Base-by-base conservation (phyloP, 1,140 invertebrate genomes). In the Helicoverpa armigera region DNA sequence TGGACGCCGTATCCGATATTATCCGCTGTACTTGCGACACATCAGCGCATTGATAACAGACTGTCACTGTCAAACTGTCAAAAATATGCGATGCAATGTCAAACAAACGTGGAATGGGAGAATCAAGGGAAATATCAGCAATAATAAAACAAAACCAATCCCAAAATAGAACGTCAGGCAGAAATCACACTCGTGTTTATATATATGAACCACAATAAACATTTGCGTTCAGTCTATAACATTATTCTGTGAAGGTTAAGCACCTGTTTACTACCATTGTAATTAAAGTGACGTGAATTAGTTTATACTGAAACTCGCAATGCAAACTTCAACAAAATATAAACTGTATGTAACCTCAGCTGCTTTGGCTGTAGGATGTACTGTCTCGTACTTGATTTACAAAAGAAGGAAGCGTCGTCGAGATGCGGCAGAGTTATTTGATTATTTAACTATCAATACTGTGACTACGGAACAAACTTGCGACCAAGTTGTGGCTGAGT, bases 401-500 rank as follows among this genome's bases (percentile, higher is more conserved):
- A 83, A 76, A 50, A 58, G 53, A 11, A 86, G 83, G 58, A 54
- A 54, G 9, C 60, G 67, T 58, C 13, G 16, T 14, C 81, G 78
- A 14, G 77, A 83, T 54, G 86, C 89, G 69, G 54, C 18, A 7
- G 85, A 91, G 48, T 86, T 84, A 12, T 86, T 94, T 35, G 83
- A 88, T 35, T 89, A 94, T 80, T 83, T 94, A 65, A 83, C 72
- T 67, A 90, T 94, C 31, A 83, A 86, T 81, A 88, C 83, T 23
- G 85, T 92, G 11, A 83, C 79, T 43, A 87, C 84, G 56, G 88
- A 90, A 83, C 82, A 86, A 7, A 29, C 79, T 9, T 90, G 92
- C 31, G 75, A 91, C 65, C 60, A 84, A 72, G 85, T 89, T 5
- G 81, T 93, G 12, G 23, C 43, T 18, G 89, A 92, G 83, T 77